phyloP scores from a whole-genome alignment of 2,797 vertebrate species.

The Diplodus sargus region DNA sequence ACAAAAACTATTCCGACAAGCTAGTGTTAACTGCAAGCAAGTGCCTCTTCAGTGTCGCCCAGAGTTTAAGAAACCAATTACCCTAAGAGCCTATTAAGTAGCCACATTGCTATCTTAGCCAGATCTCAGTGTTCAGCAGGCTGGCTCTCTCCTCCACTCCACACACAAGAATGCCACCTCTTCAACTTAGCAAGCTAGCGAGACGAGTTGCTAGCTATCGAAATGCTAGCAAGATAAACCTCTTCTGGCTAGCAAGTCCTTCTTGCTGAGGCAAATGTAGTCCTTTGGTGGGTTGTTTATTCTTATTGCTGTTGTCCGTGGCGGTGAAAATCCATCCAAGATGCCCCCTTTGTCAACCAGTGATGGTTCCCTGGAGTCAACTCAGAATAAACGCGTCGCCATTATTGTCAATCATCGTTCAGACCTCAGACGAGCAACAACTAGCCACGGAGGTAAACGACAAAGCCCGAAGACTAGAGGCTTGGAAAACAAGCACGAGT shows the following conservation, averaged over 20 bases:
- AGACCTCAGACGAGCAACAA: slow-evolving; percentile 74
- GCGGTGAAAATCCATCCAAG: slow-evolving; percentile 24
- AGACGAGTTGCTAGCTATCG: slow-evolving; percentile 71
- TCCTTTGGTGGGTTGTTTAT: slow-evolving; percentile 31
- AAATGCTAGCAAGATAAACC: slow-evolving; percentile 70
- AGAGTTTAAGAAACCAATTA: slow-evolving; percentile 28
- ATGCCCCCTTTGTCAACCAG: slow-evolving; percentile 59
- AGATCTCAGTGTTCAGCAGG: slow-evolving; percentile 43
- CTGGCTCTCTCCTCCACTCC: slow-evolving; percentile 58
- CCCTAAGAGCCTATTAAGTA: slow-evolving; percentile 36
- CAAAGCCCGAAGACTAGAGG: slow-evolving; percentile 71
- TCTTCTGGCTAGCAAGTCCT: slow-evolving; percentile 52
- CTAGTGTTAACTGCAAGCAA: slow-evolving; percentile 27
- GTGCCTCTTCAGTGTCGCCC: slow-evolving; percentile 16
- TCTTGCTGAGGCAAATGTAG: slow-evolving; percentile 40
- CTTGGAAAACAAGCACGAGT: slow-evolving; percentile 57
- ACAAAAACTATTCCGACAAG: slow-evolving; percentile 47
- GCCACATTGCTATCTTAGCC: slow-evolving; percentile 43
- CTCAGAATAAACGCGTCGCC: slow-evolving; percentile 84
- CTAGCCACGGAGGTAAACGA: slow-evolving; percentile 74
- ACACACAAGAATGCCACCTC: slow-evolving; percentile 77
- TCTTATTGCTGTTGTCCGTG: slow-evolving; percentile 16
- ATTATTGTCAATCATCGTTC: slow-evolving; percentile 87
- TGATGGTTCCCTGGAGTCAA: slow-evolving; percentile 76
- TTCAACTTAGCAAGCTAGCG: slow-evolving; percentile 81